Evolutionary conservation across 2,888 invertebrate genomes (phyloP).

Genomic region (Nephrotoma appendiculata): DNA sequence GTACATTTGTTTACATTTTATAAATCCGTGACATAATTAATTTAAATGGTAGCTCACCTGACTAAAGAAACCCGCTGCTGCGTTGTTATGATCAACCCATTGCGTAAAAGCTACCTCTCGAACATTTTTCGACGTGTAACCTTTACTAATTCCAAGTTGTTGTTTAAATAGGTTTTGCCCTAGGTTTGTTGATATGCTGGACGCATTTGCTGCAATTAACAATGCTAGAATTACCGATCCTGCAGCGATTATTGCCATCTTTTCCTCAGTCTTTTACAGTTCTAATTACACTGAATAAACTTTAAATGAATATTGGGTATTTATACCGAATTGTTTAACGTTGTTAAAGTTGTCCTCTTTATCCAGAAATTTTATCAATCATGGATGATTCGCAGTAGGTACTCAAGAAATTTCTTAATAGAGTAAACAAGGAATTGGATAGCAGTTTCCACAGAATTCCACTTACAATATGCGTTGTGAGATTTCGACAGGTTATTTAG

Average conservation of each 20-base stretch:
- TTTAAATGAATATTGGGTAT: not conserved
- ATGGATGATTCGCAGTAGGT: no score
- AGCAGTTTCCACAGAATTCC: no score
- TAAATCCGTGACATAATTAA: not conserved
- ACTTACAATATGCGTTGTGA: no score
- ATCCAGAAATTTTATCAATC: no score
- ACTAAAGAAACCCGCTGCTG: not conserved
- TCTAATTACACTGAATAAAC: not conserved
- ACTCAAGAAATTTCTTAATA: no score
- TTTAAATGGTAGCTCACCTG: not conserved
- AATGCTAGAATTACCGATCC: not conserved
- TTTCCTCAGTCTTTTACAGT: not conserved
- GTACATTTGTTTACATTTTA: no score
- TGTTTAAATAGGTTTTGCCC: no score
- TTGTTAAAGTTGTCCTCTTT: no score
- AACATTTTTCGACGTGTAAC: not conserved
- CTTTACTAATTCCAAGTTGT: not conserved
- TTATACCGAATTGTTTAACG: not conserved
- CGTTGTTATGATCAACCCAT: not conserved
- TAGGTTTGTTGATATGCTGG: not conserved
- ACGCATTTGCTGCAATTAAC: not conserved
- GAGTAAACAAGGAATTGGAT: no score
- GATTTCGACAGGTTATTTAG: no score
- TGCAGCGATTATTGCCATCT: not conserved
- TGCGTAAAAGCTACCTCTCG: not conserved